These are phyloP conservation scores for Dolichallabes microphthalmus DNA, from an alignment of 2,113 vertebrate species.

Conservation along the genomic window DNA sequence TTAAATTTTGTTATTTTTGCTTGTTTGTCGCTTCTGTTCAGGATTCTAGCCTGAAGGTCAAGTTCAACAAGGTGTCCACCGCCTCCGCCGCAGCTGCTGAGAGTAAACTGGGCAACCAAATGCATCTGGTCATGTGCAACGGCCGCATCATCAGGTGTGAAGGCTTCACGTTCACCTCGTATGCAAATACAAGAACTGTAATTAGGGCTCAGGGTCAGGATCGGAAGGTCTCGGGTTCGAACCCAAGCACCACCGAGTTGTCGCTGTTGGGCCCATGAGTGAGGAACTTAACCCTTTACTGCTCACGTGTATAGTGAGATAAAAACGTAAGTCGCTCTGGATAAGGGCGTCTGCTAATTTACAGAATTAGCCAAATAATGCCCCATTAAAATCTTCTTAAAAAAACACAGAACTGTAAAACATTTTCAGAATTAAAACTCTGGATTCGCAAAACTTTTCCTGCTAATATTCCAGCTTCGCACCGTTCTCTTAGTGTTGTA, in stretches of 20 bases:
- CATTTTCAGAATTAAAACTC: not conserved
- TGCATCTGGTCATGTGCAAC: conserved; percentile 89
- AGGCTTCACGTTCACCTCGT: not conserved
- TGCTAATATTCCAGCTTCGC: not conserved
- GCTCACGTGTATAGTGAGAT: no score
- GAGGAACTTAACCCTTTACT: no score
- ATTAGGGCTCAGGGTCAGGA: no score
- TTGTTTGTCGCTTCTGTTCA: conserved; percentile 52
- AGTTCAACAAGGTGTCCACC: conserved; percentile 89
- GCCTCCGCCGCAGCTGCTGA: conserved; percentile 85
- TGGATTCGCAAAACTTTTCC: not conserved
- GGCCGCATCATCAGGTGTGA: conserved; percentile 92
- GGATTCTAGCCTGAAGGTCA: conserved; percentile 83
- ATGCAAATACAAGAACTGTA: not conserved
- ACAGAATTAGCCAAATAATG: not conserved
- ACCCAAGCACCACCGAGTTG: no score
- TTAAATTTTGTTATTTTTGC: no score
- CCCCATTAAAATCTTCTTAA: not conserved
- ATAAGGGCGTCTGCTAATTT: not conserved
- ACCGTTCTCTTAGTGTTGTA: no score
- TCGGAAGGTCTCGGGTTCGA: no score
- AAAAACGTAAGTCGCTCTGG: no score
- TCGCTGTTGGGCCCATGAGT: no score
- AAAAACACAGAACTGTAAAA: not conserved
- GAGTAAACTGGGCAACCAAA: conserved; percentile 82